These are phyloP conservation scores for Camponotus pennsylvanicus DNA, from an alignment of 1,140 invertebrate species.

Conservation along the genomic window DNA sequence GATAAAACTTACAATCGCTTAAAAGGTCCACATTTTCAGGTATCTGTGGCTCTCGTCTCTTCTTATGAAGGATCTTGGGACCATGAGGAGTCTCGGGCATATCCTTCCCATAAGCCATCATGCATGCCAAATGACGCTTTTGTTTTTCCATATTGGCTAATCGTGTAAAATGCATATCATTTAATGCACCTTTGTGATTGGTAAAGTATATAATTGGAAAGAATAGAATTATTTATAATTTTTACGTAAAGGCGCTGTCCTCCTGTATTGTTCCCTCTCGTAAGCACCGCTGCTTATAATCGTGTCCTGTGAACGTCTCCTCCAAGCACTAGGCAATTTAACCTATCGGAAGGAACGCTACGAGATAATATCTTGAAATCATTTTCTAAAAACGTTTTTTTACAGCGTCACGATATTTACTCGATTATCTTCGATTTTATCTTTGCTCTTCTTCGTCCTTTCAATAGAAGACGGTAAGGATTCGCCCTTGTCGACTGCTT, in stretches of 20 bases:
- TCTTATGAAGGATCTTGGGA: slow-evolving; percentile 71
- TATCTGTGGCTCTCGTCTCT: slow-evolving; percentile 53
- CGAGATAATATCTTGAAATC: slow-evolving; percentile 6
- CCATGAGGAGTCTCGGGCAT: slow-evolving; percentile 83
- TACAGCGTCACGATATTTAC: slow-evolving; percentile 55
- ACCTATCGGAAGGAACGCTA: slow-evolving; percentile 56
- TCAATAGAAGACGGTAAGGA: slow-evolving; percentile 73
- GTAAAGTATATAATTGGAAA: neutral
- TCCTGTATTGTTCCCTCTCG: slow-evolving; percentile 83
- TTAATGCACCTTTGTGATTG: neutral
- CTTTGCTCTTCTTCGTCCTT: slow-evolving; percentile 42
- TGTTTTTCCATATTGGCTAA: slow-evolving; percentile 83
- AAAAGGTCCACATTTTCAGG: slow-evolving; percentile 75
- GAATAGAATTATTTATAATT: slow-evolving; percentile 13
- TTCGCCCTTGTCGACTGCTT: slow-evolving; percentile 82
- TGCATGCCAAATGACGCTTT: slow-evolving; percentile 83
- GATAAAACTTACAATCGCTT: slow-evolving; percentile 77
- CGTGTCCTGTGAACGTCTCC: slow-evolving; percentile 77
- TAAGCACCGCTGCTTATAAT: slow-evolving; percentile 82
- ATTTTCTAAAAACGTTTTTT: neutral
- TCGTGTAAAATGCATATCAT: slow-evolving; percentile 18
- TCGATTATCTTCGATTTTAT: slow-evolving; percentile 40
- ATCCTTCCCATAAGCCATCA: slow-evolving; percentile 85
- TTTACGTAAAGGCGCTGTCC: slow-evolving; percentile 83
- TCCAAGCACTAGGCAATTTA: slow-evolving; percentile 72